Conservation (phyloP, 2,888 invertebrate genomes). For the Harpalus rubripes region DNA sequence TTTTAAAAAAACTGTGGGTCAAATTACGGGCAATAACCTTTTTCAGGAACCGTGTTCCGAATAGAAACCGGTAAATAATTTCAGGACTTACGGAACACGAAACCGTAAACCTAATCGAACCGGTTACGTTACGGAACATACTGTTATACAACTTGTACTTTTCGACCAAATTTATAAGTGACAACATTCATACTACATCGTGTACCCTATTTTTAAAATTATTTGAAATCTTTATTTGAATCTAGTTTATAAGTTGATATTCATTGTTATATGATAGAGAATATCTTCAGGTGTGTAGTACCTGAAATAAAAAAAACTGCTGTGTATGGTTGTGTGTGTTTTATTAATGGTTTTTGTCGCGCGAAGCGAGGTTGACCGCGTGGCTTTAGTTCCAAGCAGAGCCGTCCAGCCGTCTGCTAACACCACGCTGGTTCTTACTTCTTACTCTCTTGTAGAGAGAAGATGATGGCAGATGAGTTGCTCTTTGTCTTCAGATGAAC, state of each 20-base stretch:
- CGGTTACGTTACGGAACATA: no score
- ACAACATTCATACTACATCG: no score
- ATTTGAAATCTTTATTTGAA: neutral
- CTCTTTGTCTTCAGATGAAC: neutral
- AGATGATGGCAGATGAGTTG: neutral
- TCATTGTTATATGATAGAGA: neutral
- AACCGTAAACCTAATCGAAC: no score
- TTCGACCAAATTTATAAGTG: no score
- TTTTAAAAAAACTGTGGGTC: no score
- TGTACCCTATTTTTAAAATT: neutral
- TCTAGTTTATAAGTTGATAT: neutral
- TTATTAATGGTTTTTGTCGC: slow-evolving; percentile 72
- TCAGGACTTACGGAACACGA: no score
- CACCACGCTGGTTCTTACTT: neutral
- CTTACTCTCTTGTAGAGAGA: neutral
- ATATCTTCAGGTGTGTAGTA: neutral
- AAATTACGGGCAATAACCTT: no score
- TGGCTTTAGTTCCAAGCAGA: slow-evolving; percentile 18
- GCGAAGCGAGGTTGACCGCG: slow-evolving; percentile 67
- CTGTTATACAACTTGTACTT: no score
- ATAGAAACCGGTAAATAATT: no score
- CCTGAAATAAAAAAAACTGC: slow-evolving; percentile 69
- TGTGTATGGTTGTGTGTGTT: slow-evolving; percentile 67
- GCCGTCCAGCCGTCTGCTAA: slow-evolving; percentile 36
- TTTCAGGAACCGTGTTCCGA: no score